Evolutionary conservation across 2,113 vertebrate genomes (phyloP).

Genomic region (human (Homo sapiens)): DNA sequence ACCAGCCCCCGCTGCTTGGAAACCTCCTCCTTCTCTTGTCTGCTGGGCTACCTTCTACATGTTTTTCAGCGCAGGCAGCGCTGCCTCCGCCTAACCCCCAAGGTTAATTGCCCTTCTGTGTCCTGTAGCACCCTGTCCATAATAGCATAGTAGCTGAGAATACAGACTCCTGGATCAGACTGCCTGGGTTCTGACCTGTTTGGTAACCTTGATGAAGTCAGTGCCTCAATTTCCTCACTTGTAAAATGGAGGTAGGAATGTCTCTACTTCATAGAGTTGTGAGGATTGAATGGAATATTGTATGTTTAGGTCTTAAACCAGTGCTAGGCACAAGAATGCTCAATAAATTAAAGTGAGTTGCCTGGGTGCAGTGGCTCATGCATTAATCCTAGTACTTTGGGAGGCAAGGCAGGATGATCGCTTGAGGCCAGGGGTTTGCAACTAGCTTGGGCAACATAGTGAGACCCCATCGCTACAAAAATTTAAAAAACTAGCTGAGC

Average conservation of each 20-base stretch:
- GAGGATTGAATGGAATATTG: background rate
- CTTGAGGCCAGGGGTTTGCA: background rate
- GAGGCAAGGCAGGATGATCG: background rate
- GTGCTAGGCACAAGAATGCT: background rate
- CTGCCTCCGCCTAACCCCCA: fast-evolving
- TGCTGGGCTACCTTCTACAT: background rate
- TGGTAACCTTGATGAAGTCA: background rate
- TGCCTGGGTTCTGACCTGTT: background rate
- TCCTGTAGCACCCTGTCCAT: background rate
- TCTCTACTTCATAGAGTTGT: background rate
- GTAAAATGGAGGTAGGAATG: background rate
- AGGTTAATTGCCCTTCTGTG: background rate
- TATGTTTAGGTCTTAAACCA: background rate
- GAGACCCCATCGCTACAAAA: background rate
- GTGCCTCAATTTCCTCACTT: background rate
- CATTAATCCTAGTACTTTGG: background rate
- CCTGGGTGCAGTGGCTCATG: too few relatives aligned
- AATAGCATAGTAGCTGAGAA: background rate
- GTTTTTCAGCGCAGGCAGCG: background rate
- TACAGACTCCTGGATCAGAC: background rate
- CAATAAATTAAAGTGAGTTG: background rate
- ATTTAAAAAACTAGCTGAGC: too few relatives aligned
- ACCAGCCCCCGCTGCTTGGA: background rate
- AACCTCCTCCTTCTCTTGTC: background rate
- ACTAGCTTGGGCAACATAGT: background rate